Conservation (phyloP, 2,888 invertebrate genomes). For the Andrena marginata region DNA sequence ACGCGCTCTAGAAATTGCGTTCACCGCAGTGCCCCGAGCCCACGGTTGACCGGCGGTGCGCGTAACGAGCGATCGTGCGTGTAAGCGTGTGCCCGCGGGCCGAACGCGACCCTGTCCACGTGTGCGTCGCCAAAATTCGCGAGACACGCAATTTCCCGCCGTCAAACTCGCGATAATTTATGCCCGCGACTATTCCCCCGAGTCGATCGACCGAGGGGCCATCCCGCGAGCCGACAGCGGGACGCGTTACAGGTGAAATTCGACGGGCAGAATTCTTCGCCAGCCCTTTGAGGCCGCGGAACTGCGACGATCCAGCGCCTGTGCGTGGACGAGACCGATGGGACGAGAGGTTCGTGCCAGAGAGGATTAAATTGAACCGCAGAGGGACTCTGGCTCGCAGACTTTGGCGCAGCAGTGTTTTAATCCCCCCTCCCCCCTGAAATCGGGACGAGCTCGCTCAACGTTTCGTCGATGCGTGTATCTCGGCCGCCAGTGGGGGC, state of each 20-base stretch:
- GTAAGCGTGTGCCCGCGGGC: background rate
- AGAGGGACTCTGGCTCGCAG: constrained; percentile 15
- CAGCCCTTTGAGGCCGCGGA: no score
- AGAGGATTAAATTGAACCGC: constrained; percentile 16
- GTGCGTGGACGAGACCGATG: background rate
- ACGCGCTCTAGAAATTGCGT: constrained; percentile 39
- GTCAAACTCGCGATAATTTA: constrained; percentile 48
- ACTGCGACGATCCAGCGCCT: background rate
- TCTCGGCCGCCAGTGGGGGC: background rate
- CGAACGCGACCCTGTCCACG: background rate
- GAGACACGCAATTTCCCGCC: constrained; percentile 37
- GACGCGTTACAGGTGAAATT: background rate
- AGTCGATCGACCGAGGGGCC: background rate
- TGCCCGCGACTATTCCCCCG: constrained; percentile 29
- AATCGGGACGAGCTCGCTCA: constrained; percentile 11
- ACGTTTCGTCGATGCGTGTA: background rate
- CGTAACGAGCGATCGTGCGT: constrained; percentile 46
- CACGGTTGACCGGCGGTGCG: constrained; percentile 49
- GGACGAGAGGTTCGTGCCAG: background rate
- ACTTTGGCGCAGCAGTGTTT: constrained; percentile 20
- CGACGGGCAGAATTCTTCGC: background rate
- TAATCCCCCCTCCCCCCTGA: background rate
- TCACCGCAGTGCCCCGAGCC: constrained; percentile 20
- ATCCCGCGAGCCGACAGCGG: constrained; percentile 18
- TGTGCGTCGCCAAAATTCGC: constrained; percentile 21